phyloP scores from a whole-genome alignment of 1,140 invertebrate genomes.

The Atta cephalotes region DNA sequence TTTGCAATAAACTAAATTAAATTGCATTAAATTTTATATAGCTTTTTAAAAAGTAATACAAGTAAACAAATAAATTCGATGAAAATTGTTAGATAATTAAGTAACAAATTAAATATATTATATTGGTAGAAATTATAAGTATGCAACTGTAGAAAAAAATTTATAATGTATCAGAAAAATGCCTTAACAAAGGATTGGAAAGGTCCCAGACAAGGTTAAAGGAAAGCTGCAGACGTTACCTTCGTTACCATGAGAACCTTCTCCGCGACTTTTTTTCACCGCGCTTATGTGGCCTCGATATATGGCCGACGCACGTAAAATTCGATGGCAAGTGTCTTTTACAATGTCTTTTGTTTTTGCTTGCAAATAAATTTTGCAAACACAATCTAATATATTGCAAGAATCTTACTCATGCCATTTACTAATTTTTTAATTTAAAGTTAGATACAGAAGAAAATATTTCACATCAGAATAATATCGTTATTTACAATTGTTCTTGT shows the following conservation, averaged over 20 bases:
- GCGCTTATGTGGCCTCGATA: background rate
- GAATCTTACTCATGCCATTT: background rate
- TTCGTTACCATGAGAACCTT: background rate
- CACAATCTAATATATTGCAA: background rate
- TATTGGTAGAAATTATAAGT: background rate
- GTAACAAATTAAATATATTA: background rate
- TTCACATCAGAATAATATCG: background rate
- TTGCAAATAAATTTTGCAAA: background rate
- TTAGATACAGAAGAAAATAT: background rate
- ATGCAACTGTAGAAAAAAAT: background rate
- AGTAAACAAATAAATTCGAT: background rate
- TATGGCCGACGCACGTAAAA: background rate
- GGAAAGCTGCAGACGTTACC: background rate
- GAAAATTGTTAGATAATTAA: background rate
- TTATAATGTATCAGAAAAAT: background rate
- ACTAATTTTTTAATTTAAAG: background rate
- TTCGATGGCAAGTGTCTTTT: background rate
- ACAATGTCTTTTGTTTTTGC: background rate
- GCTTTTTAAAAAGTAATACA: background rate
- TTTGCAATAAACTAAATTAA: too few species aligned
- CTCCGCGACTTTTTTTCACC: background rate
- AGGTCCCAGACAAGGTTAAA: background rate
- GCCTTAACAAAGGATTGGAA: background rate
- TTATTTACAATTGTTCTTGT: background rate
- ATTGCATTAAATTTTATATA: too few species aligned